Evolutionary conservation across 2,113 vertebrate genomes (phyloP), one percentile per base, ranked within the genome.

Genomic region (Istiophorus platypterus): DNA sequence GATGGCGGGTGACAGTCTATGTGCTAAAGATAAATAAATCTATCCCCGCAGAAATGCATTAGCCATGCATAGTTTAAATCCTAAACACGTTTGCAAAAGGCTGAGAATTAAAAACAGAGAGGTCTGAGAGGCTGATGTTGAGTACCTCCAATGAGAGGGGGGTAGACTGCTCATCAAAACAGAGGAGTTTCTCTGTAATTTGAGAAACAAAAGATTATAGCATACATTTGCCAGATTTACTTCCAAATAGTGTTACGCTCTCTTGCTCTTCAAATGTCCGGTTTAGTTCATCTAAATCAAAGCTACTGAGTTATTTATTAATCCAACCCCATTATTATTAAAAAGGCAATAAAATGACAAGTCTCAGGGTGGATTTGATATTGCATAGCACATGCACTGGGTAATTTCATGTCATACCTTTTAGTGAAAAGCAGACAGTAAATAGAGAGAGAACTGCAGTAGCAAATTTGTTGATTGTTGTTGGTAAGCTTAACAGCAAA

Each of bases 401-500:
- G 37, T 63, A 37, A 54, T 72, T 72, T 42, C 27, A 85, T 31
- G 69, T 80, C 7, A 62, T 73, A 29, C 66, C 77, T 76, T 67
- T 68, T 66, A 29, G 62, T 76, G 22, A 84, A 61, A 72, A 69
- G 47, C 47, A 81, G 81, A 81, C 75, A 87, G 13, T 80, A 85
- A 78, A 63, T 63, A 81, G 76, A 81, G 61, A 74, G 65, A 84
- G 72, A 84, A 86, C 78, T 54, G 71, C 78, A 57, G 74, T 61
- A 72, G 68, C 87, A 85, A 90, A 90, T 85, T 86, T 77, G 75
- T 81, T 68, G 78, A 85, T 76, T 77, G 79, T 80, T 78, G 59
- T 87, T 88, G 89, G 92, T 91, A 90, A 93, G 73, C 87, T 78
- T 70, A 86, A 88, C 72, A 84, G 85, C 88, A 82, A 82, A 88